Conservation (phyloP, 2,888 invertebrate genomes). For the Argyresthia goedartella region DNA sequence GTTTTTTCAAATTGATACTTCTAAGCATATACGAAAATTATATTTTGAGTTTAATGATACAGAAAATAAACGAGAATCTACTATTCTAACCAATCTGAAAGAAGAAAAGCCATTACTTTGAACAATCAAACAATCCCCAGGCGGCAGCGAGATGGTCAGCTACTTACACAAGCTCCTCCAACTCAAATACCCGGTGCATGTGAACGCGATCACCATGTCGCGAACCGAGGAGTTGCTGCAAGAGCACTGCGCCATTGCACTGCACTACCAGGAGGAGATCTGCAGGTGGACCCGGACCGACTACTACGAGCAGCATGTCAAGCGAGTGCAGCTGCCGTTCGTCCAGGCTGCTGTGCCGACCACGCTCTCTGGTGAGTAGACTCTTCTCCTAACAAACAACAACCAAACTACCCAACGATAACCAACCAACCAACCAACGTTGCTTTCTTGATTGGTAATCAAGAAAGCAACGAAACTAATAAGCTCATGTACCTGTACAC, state of each 20-base stretch:
- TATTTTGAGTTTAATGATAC: no score
- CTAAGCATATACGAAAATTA: no score
- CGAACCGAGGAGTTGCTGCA: constrained; percentile 90
- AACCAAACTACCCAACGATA: no score
- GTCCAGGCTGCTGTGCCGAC: constrained; percentile 73
- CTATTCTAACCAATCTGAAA: no score
- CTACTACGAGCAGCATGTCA: constrained; percentile 86
- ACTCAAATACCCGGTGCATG: constrained; percentile 93
- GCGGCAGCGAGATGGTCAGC: constrained; percentile 85
- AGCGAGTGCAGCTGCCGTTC: constrained; percentile 89
- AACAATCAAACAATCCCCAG: constrained; percentile 24
- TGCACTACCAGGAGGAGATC: constrained; percentile 84
- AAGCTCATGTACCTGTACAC: no score
- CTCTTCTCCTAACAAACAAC: no score
- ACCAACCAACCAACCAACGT: no score
- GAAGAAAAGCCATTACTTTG: neutral
- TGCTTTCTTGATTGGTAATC: no score
- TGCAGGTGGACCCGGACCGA: constrained; percentile 85
- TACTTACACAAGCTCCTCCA: constrained; percentile 91
- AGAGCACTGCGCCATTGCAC: constrained; percentile 82
- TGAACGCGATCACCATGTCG: constrained; percentile 87
- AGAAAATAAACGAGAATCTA: no score
- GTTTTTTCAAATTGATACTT: no score
- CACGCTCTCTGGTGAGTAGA: constrained; percentile 69
- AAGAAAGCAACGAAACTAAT: no score